phyloP scores from a whole-genome alignment of 2,888 invertebrate genomes.

The Cerastis rubricosa region DNA sequence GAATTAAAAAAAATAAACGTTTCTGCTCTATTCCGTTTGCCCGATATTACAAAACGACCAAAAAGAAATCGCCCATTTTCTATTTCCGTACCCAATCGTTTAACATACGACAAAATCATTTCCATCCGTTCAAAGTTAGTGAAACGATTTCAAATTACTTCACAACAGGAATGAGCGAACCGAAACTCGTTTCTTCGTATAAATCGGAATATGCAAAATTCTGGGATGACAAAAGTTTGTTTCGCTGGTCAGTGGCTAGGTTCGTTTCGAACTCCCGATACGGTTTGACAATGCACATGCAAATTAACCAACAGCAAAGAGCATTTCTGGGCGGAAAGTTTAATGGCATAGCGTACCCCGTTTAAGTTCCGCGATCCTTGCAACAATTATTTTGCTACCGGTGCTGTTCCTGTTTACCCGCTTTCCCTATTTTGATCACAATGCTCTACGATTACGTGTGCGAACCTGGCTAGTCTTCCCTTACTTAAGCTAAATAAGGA shows the following conservation, averaged over 20 bases:
- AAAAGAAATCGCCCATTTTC: constrained; percentile 58
- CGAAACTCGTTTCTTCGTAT: constrained; percentile 71
- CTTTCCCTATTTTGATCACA: constrained; percentile 73
- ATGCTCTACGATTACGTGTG: constrained; percentile 65
- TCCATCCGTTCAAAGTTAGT: constrained; percentile 63
- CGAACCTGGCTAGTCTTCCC: constrained; percentile 61
- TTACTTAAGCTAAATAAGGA: constrained; percentile 67
- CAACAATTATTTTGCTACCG: constrained; percentile 81
- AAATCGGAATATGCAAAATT: constrained; percentile 78
- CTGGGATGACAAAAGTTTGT: constrained; percentile 84
- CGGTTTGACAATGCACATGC: constrained; percentile 89
- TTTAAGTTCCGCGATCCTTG: constrained; percentile 82
- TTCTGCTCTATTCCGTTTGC: constrained; percentile 9
- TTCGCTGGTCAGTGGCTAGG: constrained; percentile 80
- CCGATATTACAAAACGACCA: constrained; percentile 25
- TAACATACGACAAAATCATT: constrained; percentile 65
- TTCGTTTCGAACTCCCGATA: constrained; percentile 85
- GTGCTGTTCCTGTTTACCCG: constrained; percentile 72
- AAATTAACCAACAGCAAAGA: constrained; percentile 86
- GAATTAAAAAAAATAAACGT: constrained; percentile 29
- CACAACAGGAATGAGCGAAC: constrained; percentile 65
- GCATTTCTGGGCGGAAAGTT: constrained; percentile 86
- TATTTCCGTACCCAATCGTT: constrained; percentile 73
- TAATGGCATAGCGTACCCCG: constrained; percentile 80
- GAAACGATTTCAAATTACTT: constrained; percentile 66